phyloP scores from a whole-genome alignment of 2,113 vertebrate genomes.

The Xerus inauris region DNA sequence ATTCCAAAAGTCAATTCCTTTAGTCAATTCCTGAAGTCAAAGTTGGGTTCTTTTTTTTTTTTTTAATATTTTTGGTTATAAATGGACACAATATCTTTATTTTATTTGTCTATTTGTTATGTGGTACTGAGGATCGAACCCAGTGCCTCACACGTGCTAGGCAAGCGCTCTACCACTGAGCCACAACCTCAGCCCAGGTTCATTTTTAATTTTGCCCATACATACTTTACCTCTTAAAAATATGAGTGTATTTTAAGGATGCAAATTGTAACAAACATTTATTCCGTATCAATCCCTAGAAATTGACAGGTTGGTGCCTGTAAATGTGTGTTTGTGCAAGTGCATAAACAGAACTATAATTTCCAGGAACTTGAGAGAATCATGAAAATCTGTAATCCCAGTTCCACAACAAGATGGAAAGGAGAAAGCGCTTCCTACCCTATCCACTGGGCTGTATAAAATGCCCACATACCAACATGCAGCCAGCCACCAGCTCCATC shows the following conservation, averaged over 20 bases:
- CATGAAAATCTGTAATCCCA: not conserved
- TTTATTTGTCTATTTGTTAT: too few species aligned
- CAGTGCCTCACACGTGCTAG: too few species aligned
- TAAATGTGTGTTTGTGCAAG: not conserved
- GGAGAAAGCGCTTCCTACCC: not conserved
- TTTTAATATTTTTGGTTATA: too few species aligned
- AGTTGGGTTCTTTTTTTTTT: too few species aligned
- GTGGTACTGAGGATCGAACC: too few species aligned
- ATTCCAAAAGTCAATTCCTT: not conserved
- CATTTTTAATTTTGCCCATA: not conserved
- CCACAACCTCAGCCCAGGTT: too few species aligned
- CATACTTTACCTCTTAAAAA: not conserved
- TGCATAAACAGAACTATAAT: not conserved
- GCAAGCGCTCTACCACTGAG: too few species aligned
- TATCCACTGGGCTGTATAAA: fast-evolving
- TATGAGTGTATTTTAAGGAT: not conserved
- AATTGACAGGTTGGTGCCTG: not conserved
- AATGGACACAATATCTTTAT: too few species aligned
- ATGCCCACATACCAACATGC: not conserved
- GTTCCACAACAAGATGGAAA: not conserved
- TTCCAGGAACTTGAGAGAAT: not conserved
- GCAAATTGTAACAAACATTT: not conserved
- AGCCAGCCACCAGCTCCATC: not conserved
- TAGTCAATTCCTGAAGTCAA: too few species aligned
- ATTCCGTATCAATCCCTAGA: not conserved